phyloP scores from a whole-genome alignment of 1,140 invertebrate species.

The Drosophila sp. region DNA sequence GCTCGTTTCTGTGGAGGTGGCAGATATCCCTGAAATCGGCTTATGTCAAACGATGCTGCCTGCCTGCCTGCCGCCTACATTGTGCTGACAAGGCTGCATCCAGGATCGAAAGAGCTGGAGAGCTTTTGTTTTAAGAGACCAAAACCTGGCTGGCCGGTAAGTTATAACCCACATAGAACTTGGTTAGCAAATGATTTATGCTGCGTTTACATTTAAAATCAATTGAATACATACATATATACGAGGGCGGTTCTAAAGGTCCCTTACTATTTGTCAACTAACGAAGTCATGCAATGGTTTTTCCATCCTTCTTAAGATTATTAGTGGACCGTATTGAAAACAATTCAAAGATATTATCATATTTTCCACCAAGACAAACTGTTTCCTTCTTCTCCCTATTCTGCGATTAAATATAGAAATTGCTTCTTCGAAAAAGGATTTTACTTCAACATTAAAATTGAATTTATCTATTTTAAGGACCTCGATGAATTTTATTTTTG shows the following conservation, averaged over 20 bases:
- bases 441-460: no score
- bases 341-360: no score
- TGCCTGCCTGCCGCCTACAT: slow-evolving; percentile 58
- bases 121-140: slow-evolving; percentile 47
- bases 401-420: no score
- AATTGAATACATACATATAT: slow-evolving; percentile 36
- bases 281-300: no score
- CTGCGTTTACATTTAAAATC: slow-evolving; percentile 71
- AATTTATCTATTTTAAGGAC: no score
- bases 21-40: slow-evolving; percentile 77
- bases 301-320: no score
- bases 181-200: slow-evolving; percentile 58
- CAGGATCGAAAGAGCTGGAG: slow-evolving; percentile 16
- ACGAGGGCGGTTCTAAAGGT: background rate
- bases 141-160: slow-evolving; percentile 11
- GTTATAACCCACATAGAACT: slow-evolving; percentile 1
- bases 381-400: no score
- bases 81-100: slow-evolving; percentile 71
- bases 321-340: no score
- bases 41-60: slow-evolving; percentile 54
- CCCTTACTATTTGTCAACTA: no score
- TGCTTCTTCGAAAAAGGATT: no score
- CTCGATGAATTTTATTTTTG: no score
- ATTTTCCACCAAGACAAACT: no score
- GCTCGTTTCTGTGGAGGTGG: slow-evolving; percentile 24